These are phyloP conservation scores for Standfussiana lucernea DNA, from an alignment of 2,888 invertebrate genomes.

Conservation along the genomic window DNA sequence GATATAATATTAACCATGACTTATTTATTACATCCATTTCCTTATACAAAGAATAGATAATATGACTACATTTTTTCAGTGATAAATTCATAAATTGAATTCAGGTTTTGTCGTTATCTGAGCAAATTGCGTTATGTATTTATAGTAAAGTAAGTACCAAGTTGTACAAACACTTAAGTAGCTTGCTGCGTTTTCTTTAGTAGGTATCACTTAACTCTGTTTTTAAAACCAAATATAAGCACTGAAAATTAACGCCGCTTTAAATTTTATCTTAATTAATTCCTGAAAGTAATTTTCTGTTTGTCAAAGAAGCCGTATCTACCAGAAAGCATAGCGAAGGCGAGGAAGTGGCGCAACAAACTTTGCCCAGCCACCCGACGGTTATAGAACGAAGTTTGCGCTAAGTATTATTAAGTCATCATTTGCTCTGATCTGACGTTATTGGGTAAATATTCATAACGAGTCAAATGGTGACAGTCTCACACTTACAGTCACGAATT, in stretches of 20 bases:
- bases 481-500: background rate
- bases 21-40: slow-evolving; percentile 1
- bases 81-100: background rate
- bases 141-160: background rate
- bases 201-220: background rate
- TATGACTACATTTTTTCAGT: background rate
- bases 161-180: background rate
- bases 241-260: slow-evolving; percentile 6
- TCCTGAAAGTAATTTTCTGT: slow-evolving; percentile 36
- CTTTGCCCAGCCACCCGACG: slow-evolving; percentile 31
- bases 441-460: slow-evolving; percentile 28
- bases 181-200: background rate
- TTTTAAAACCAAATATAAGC: background rate
- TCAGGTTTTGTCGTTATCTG: background rate
- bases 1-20: background rate
- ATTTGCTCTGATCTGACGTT: slow-evolving; percentile 32
- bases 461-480: background rate
- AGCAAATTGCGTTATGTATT: background rate
- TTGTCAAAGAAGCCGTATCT: slow-evolving; percentile 41
- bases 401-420: slow-evolving; percentile 51
- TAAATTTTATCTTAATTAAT: slow-evolving; percentile 50
- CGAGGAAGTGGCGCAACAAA: slow-evolving; percentile 39
- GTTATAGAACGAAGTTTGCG: slow-evolving; percentile 36
- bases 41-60: slow-evolving; percentile 1
- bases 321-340: slow-evolving; percentile 19